A percentile compares a stretch with the other conserved stretches of the same genome.
Conservation (phyloP, 2,888 invertebrate species). For the Cetonia aurata region DNA sequence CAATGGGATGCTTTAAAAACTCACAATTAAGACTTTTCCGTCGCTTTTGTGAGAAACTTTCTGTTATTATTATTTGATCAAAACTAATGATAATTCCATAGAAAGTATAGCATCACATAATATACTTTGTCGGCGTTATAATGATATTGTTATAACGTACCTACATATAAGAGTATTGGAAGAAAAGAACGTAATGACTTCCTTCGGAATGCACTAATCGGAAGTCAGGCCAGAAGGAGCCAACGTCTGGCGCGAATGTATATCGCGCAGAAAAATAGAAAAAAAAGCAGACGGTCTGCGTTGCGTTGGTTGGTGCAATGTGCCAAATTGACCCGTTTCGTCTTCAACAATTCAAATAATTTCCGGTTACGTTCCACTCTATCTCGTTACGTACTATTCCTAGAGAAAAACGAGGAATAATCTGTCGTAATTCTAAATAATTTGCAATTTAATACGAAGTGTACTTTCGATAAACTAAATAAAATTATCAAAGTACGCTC, state of each 20-base stretch:
- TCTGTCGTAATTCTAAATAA: not conserved
- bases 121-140: too few relatives aligned
- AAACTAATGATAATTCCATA: too few relatives aligned
- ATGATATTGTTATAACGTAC: too few relatives aligned
- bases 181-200: not conserved
- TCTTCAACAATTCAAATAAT: conserved; percentile 35
- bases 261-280: conserved; percentile 14
- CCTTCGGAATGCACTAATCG: conserved; percentile 23
- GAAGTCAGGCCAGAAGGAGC: conserved; percentile 12
- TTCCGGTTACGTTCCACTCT: conserved; percentile 29
- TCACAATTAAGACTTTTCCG: too few relatives aligned
- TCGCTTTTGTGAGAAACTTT: too few relatives aligned
- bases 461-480: conserved; percentile 2
- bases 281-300: conserved; percentile 12
- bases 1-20: too few relatives aligned
- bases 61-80: too few relatives aligned
- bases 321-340: conserved; percentile 38
- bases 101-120: too few relatives aligned
- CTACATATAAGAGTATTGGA: too few relatives aligned
- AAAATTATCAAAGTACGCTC: conserved; percentile 19
- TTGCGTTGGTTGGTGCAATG: conserved; percentile 28
- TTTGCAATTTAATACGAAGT: not conserved
- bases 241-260: conserved; percentile 9
- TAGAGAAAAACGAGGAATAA: conserved; percentile 15
- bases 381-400: conserved; percentile 1